These are phyloP conservation scores for Muntiacus reevesi DNA, from an alignment of 2,113 vertebrate species.

Conservation along the genomic window DNA sequence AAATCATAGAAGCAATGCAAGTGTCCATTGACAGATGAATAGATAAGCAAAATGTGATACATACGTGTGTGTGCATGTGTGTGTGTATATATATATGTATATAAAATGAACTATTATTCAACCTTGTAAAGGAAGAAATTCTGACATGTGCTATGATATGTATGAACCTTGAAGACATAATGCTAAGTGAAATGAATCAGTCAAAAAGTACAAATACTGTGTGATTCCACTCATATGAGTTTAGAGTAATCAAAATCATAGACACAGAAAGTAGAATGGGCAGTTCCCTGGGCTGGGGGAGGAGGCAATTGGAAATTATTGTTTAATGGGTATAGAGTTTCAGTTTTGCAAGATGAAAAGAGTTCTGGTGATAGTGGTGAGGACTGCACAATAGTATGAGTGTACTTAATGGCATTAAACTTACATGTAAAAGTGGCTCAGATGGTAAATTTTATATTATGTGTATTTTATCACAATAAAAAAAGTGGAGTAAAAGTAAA, in stretches of 20 bases:
- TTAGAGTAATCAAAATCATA: neutral
- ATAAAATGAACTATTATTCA: neutral
- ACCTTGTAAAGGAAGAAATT: neutral
- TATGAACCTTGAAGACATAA: neutral
- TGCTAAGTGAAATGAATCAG: neutral
- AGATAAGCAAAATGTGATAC: neutral
- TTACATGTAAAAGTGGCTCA: neutral
- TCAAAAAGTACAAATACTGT: neutral
- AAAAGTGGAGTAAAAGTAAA: neutral
- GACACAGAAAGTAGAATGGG: neutral
- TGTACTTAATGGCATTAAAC: neutral
- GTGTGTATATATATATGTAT: rapidly evolving
- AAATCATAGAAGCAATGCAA: neutral
- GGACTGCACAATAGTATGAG: neutral
- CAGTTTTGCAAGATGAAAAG: neutral
- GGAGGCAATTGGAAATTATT: too few species aligned
- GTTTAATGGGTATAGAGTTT: neutral
- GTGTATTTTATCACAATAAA: neutral
- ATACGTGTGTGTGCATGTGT: neutral
- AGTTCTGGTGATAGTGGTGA: neutral
- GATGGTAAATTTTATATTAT: neutral
- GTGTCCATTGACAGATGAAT: neutral
- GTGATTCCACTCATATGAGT: neutral
- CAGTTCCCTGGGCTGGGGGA: neutral
- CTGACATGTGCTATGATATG: neutral